Percentiles rank a stretch among this genome's conserved stretches.
These are phyloP conservation scores for Ariolimax columbianus DNA, from an alignment of 2,888 invertebrate species.

Conservation along the genomic window DNA sequence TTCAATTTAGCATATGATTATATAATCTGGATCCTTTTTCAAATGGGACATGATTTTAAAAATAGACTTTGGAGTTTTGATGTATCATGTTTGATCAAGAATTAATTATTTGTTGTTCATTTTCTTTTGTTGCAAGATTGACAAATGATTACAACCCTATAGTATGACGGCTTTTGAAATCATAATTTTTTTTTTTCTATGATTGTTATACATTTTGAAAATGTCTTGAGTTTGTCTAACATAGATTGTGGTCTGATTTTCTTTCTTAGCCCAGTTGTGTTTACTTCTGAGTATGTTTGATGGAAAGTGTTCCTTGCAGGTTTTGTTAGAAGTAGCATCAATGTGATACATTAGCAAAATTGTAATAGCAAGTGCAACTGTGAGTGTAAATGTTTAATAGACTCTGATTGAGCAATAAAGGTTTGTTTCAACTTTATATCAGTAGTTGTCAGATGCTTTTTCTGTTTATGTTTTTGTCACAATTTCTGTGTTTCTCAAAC, in stretches of 20 bases:
- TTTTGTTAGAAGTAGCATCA: not conserved
- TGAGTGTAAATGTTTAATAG: conserved; percentile 27
- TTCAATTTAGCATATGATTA: not conserved
- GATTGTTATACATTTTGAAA: not conserved
- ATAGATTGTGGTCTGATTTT: not conserved
- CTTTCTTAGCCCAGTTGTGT: not conserved
- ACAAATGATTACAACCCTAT: not conserved
- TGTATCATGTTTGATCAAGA: not conserved
- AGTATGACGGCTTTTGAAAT: not conserved
- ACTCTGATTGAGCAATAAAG: not conserved
- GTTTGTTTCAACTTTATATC: not conserved
- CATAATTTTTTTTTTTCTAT: not conserved
- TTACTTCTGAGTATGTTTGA: not conserved
- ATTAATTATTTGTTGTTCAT: not conserved
- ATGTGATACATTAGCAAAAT: conserved; percentile 11
- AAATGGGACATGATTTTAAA: not conserved
- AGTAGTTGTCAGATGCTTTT: too few species aligned
- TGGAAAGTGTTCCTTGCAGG: not conserved
- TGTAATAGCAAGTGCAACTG: conserved; percentile 1
- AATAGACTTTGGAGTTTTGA: not conserved
- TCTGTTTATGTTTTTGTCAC: not conserved
- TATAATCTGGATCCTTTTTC: not conserved
- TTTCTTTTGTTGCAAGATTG: not conserved
- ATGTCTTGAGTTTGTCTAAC: not conserved
- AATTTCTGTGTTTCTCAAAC: too few species aligned